These are phyloP conservation scores for Petaurus breviceps DNA, from an alignment of 2,113 vertebrate genomes.

Conservation along the genomic window DNA sequence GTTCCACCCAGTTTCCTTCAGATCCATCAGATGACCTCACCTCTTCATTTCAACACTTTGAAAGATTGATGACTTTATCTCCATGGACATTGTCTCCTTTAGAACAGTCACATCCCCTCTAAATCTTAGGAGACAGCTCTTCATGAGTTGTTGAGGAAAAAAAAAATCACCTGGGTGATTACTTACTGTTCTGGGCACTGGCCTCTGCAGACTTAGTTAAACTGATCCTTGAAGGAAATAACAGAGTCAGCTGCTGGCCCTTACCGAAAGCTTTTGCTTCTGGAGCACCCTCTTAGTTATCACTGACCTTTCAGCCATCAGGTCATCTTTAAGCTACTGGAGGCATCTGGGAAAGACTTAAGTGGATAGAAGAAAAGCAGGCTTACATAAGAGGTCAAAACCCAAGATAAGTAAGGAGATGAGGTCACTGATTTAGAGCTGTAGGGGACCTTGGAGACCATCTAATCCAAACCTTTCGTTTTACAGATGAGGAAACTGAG, in stretches of 20 bases:
- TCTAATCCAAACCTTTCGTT: background rate
- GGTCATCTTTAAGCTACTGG: background rate
- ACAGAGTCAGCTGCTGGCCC: no score
- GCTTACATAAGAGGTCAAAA: background rate
- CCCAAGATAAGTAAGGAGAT: background rate
- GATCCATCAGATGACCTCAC: background rate
- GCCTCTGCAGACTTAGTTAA: no score
- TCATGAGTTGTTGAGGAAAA: no score
- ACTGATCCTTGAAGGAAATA: background rate
- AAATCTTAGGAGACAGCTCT: no score
- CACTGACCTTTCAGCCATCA: background rate
- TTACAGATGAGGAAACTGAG: background rate
- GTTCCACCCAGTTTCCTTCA: background rate
- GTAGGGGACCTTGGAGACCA: background rate
- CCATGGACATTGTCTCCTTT: background rate
- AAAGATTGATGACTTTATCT: background rate
- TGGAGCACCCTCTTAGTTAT: background rate
- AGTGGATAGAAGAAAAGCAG: background rate
- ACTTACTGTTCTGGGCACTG: no score
- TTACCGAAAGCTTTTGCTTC: background rate
- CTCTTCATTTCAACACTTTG: background rate
- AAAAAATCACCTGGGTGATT: no score
- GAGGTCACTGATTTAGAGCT: background rate
- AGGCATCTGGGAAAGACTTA: background rate
- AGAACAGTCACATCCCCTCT: background rate